Conservation (phyloP, 2,797 vertebrate species). For the Microtus obscurus region DNA sequence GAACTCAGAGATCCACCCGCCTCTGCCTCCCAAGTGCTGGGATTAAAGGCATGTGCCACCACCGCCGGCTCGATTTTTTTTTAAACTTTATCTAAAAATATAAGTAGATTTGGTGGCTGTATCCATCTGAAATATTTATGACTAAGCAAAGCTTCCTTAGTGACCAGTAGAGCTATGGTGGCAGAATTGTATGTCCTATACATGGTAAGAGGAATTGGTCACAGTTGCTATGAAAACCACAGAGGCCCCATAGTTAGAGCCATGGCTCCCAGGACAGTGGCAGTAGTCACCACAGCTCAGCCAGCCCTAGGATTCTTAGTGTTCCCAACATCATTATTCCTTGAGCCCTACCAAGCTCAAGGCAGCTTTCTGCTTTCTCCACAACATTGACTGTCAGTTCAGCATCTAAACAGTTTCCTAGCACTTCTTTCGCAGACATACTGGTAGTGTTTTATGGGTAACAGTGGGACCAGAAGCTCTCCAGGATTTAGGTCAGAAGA, state of each 20-base stretch:
- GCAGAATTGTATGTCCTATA: not conserved
- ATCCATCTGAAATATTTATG: not conserved
- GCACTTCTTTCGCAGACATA: not conserved
- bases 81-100: not conserved
- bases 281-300: not conserved
- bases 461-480: not conserved
- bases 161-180: not conserved
- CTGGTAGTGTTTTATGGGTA: not conserved
- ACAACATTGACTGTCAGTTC: not conserved
- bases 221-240: not conserved
- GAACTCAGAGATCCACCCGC: no score
- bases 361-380: not conserved
- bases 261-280: not conserved
- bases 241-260: not conserved
- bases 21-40: no score
- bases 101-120: not conserved
- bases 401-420: not conserved
- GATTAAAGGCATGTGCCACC: no score
- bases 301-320: not conserved
- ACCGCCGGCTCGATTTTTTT: not conserved
- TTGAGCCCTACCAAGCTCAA: not conserved
- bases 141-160: not conserved
- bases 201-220: not conserved
- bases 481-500: not conserved
- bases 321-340: not conserved